Evolutionary conservation across 2,888 invertebrate species (phyloP).

Genomic region (Orchestes rusci): DNA sequence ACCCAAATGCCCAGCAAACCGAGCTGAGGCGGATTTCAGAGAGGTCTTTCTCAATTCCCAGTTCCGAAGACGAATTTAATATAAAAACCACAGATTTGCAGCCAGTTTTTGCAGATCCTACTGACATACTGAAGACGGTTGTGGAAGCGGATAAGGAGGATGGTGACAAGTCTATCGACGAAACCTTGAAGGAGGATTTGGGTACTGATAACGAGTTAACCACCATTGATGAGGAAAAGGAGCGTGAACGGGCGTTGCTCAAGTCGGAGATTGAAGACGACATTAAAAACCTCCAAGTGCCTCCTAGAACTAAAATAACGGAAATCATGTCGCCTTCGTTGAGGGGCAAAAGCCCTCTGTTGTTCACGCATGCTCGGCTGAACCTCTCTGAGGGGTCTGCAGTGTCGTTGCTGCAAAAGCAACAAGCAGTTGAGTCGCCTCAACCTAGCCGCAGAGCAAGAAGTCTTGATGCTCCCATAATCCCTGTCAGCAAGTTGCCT

Average conservation of each 20-base stretch:
- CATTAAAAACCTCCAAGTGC: constrained; percentile 40
- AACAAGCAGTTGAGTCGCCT: constrained; percentile 70
- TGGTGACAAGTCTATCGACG: constrained; percentile 39
- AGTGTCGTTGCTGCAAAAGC: constrained; percentile 64
- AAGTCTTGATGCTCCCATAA: constrained; percentile 77
- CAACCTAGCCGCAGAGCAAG: constrained; percentile 70
- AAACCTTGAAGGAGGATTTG: constrained; percentile 36
- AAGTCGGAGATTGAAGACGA: constrained; percentile 42
- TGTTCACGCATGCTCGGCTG: constrained; percentile 72
- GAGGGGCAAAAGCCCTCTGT: constrained; percentile 63
- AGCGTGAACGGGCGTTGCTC: constrained; percentile 38
- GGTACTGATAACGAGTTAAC: constrained; percentile 29
- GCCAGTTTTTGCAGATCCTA: constrained; percentile 40
- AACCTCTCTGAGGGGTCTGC: constrained; percentile 82
- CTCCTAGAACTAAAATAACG: constrained; percentile 51
- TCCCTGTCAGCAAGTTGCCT: constrained; percentile 70
- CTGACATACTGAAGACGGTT: constrained; percentile 33
- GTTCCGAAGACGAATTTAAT: constrained; percentile 66
- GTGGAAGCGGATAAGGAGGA: constrained; percentile 37
- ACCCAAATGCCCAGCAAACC: constrained; percentile 52
- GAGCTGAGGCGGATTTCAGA: constrained; percentile 66
- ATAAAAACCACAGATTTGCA: constrained; percentile 50
- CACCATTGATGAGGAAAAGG: constrained; percentile 34
- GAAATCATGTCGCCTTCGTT: constrained; percentile 64
- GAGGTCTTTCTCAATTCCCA: constrained; percentile 67